Conservation (phyloP, 2,888 invertebrate species). For the Drosophila fulvimacula region DNA sequence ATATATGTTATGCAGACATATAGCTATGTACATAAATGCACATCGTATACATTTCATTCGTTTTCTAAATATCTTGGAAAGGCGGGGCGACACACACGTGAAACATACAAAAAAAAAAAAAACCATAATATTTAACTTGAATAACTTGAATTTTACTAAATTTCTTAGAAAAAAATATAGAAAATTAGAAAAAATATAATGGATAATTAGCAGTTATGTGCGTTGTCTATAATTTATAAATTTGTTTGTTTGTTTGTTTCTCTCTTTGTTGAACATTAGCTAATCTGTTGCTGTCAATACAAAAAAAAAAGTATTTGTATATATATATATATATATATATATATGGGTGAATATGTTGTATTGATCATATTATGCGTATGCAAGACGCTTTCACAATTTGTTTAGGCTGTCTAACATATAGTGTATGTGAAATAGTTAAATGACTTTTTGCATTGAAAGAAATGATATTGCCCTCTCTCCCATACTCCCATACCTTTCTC, state of each 20-base stretch:
- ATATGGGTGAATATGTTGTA: conserved; percentile 24
- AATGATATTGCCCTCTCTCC: conserved; percentile 27
- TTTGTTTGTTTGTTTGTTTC: conserved; percentile 25
- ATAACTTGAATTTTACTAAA: conserved; percentile 56
- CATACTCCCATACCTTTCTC: neutral
- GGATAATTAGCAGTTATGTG: conserved; percentile 53
- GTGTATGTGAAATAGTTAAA: conserved; percentile 48
- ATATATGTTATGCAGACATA: conserved; percentile 6
- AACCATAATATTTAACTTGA: conserved; percentile 24
- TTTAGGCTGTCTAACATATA: conserved; percentile 18
- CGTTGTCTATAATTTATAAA: conserved; percentile 55
- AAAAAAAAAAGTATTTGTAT: conserved; percentile 31
- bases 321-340: conserved; percentile 4
- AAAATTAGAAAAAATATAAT: conserved; percentile 23
- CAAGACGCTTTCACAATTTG: conserved; percentile 10
- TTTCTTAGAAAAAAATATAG: conserved; percentile 41
- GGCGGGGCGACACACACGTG: conserved; percentile 23
- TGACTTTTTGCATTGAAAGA: conserved; percentile 60
- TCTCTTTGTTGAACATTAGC: conserved; percentile 50
- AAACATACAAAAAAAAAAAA: conserved; percentile 13
- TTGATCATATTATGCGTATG: conserved; percentile 30
- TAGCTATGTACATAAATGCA: conserved; percentile 18
- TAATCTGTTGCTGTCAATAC: conserved; percentile 51
- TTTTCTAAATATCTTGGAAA: conserved; percentile 10
- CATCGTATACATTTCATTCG: neutral